phyloP scores from a whole-genome alignment of 2,797 vertebrate genomes.

The Sandelia bainsii region DNA sequence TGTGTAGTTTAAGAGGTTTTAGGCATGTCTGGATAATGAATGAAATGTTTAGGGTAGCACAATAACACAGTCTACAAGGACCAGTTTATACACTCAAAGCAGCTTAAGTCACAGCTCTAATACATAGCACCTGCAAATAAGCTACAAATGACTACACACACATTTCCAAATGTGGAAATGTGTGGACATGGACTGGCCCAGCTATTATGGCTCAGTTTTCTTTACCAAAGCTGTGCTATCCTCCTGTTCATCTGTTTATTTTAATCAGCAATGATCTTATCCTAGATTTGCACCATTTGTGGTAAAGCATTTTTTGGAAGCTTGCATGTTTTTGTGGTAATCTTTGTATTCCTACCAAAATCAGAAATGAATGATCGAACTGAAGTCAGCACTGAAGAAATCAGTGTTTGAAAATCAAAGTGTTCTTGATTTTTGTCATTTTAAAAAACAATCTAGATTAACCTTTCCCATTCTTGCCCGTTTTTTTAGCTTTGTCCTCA shows the following conservation, averaged over 20 bases:
- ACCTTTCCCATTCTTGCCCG: not conserved
- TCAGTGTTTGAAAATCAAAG: not conserved
- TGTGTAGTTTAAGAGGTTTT: conserved; percentile 39
- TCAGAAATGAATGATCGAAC: conserved; percentile 6
- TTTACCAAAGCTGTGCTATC: not conserved
- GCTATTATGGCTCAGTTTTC: not conserved
- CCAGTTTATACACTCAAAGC: conserved; percentile 22
- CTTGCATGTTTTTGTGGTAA: conserved; percentile 6
- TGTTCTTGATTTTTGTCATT: not conserved
- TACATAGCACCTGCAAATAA: too few relatives aligned
- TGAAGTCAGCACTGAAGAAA: conserved; percentile 15
- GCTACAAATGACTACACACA: not conserved
- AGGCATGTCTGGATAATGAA: conserved; percentile 25
- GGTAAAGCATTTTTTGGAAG: conserved; percentile 33
- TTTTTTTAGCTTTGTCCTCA: not conserved
- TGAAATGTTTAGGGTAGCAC: conserved; percentile 23
- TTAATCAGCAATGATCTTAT: conserved; percentile 15
- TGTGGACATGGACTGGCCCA: conserved; percentile 10
- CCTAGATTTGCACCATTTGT: conserved; percentile 37
- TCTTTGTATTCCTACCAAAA: conserved; percentile 6
- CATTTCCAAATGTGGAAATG: conserved; percentile 2
- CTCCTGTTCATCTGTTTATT: not conserved
- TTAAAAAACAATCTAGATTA: not conserved
- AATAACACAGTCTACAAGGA: conserved; percentile 48
- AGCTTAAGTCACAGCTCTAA: too few relatives aligned